phyloP scores from a whole-genome alignment of 1,140 invertebrate species.

The Pissodes strobi region DNA sequence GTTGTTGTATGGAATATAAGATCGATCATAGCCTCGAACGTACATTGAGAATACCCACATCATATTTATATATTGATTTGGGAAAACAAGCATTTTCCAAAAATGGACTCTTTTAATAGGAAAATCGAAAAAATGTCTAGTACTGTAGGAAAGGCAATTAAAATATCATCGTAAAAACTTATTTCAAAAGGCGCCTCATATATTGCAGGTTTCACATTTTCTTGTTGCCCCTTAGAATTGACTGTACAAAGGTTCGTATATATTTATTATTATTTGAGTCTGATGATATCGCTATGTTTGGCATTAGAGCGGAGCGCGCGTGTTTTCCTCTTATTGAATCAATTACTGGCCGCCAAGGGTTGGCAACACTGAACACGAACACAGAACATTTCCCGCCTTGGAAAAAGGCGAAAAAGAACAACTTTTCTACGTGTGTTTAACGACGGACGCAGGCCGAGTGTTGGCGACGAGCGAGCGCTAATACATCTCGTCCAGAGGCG shows the following conservation, averaged over 20 bases:
- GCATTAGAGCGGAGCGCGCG: constrained; percentile 43
- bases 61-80: no score
- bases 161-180: no score
- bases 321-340: constrained; percentile 54
- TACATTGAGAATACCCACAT: no score
- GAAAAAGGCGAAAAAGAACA: constrained; percentile 41
- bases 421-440: constrained; percentile 44
- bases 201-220: no score
- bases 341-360: constrained; percentile 52
- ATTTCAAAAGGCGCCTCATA: no score
- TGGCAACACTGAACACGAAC: constrained; percentile 48
- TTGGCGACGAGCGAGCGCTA: background rate
- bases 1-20: no score
- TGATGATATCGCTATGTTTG: constrained; percentile 51
- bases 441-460: constrained; percentile 16
- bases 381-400: constrained; percentile 24
- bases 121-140: no score
- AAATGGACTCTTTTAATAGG: no score
- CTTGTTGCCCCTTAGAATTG: no score
- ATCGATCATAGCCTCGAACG: no score
- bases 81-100: no score
- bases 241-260: background rate
- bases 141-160: no score
- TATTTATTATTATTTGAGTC: constrained; percentile 51
- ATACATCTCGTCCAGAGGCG: background rate